phyloP scores from a whole-genome alignment of 2,797 vertebrate genomes.

The Acrocephalus scirpaceus region DNA sequence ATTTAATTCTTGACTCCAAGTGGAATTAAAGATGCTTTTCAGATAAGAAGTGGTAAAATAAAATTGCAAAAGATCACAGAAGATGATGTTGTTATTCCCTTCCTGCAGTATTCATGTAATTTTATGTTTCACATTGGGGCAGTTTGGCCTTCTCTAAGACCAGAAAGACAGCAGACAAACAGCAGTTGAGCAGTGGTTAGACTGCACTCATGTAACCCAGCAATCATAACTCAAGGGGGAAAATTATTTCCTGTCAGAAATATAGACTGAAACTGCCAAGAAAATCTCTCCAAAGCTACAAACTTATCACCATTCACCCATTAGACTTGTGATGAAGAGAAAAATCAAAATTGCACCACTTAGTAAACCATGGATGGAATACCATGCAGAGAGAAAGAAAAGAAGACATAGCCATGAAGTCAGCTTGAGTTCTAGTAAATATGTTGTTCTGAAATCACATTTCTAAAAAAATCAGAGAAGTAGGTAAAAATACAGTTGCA shows the following conservation, averaged over 20 bases:
- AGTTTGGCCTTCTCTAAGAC: constrained; percentile 52
- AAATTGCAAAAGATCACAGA: constrained; percentile 54
- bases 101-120: constrained; percentile 59
- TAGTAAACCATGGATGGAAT: background rate
- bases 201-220: constrained; percentile 57
- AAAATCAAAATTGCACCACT: constrained; percentile 31
- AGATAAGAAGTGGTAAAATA: constrained; percentile 66
- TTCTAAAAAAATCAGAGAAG: background rate
- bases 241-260: constrained; percentile 68
- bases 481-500: constrained; percentile 12
- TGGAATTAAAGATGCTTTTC: constrained; percentile 56
- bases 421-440: constrained; percentile 4
- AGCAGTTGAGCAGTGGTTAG: constrained; percentile 48
- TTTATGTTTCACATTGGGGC: constrained; percentile 49
- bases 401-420: background rate
- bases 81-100: constrained; percentile 55
- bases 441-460: constrained; percentile 6
- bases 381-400: background rate
- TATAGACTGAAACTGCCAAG: constrained; percentile 59
- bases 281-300: constrained; percentile 55
- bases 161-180: constrained; percentile 52
- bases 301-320: constrained; percentile 57
- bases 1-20: constrained; percentile 54
- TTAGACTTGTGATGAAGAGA: constrained; percentile 24
- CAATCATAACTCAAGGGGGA: constrained; percentile 57